Conservation (phyloP, 53 echinoderm and acorn worm species). For the Luidia sarsii region DNA sequence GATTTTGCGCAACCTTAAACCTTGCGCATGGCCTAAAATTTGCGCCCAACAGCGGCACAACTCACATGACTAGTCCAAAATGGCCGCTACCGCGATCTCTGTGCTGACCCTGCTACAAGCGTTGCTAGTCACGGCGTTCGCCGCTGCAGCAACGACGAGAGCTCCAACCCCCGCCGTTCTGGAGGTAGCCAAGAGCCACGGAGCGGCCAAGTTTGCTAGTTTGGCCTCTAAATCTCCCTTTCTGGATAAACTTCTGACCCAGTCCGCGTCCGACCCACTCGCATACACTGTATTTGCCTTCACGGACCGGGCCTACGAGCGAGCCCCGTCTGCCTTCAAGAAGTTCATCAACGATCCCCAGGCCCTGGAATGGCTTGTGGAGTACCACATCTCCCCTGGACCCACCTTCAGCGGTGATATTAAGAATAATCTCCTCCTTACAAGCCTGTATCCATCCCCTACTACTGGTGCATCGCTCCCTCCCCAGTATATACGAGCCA, state of each 20-base stretch:
- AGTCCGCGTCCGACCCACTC: background rate
- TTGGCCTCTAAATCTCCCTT: slow-evolving; percentile 41
- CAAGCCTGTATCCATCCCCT: slow-evolving; percentile 59
- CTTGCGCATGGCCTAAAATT: too few relatives aligned
- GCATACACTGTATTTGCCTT: slow-evolving; percentile 66
- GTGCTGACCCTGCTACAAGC: background rate
- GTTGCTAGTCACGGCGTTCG: too few relatives aligned
- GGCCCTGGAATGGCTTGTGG: slow-evolving; percentile 41
- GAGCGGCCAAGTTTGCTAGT: slow-evolving; percentile 42
- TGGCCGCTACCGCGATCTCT: slow-evolving; percentile 14
- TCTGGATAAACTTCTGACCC: slow-evolving; percentile 7
- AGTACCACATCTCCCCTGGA: slow-evolving; percentile 67
- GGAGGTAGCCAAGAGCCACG: slow-evolving; percentile 20
- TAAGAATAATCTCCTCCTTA: slow-evolving; percentile 12
- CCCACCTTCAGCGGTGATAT: slow-evolving; percentile 25
- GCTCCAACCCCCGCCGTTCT: slow-evolving; percentile 42
- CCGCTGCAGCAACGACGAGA: too few relatives aligned
- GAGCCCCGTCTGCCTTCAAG: slow-evolving; percentile 48
- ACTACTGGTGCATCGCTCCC: slow-evolving; percentile 25
- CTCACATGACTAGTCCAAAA: too few relatives aligned
- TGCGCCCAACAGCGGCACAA: too few relatives aligned
- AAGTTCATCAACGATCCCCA: slow-evolving; percentile 18
- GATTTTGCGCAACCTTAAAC: background rate
- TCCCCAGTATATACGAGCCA: slow-evolving; percentile 60
- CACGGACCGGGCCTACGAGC: slow-evolving; percentile 53